Evolutionary conservation across 2,888 invertebrate species (phyloP).

Genomic region (Lasioglossum marginatum): DNA sequence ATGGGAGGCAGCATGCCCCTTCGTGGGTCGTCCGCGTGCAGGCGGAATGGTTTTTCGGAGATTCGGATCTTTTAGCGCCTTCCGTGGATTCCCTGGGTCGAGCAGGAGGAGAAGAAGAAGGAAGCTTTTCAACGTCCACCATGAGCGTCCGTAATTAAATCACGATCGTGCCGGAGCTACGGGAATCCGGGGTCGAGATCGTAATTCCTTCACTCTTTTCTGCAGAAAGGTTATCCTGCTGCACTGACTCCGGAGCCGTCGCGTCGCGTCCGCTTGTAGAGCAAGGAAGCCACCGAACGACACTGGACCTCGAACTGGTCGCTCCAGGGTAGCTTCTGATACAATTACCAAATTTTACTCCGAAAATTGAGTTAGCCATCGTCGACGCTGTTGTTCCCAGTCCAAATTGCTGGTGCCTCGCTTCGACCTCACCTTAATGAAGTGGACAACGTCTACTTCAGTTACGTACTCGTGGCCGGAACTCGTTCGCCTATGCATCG

Average conservation of each 20-base stretch:
- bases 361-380: conserved; percentile 25
- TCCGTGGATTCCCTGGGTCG: not conserved
- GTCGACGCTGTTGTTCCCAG: conserved; percentile 8
- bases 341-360: conserved; percentile 15
- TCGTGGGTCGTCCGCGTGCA: conserved; percentile 13
- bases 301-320: not conserved
- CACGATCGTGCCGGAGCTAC: conserved; percentile 55
- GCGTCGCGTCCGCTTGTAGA: not conserved
- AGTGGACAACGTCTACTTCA: not conserved
- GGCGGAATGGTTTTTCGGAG: conserved; percentile 48
- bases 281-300: conserved; percentile 18
- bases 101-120: not conserved
- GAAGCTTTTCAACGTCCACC: conserved; percentile 47
- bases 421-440: not conserved
- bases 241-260: not conserved
- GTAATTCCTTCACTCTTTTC: conserved; percentile 45
- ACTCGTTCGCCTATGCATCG: not conserved
- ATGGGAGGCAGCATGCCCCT: not conserved
- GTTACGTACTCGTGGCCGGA: not conserved
- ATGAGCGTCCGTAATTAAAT: conserved; percentile 60
- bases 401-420: not conserved
- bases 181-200: conserved; percentile 52
- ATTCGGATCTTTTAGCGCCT: conserved; percentile 46
- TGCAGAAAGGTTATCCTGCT: conserved; percentile 42
- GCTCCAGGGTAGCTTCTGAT: conserved; percentile 6